Evolutionary conservation across 2,888 invertebrate genomes (phyloP).

Genomic region (Orchesellides sinensis): DNA sequence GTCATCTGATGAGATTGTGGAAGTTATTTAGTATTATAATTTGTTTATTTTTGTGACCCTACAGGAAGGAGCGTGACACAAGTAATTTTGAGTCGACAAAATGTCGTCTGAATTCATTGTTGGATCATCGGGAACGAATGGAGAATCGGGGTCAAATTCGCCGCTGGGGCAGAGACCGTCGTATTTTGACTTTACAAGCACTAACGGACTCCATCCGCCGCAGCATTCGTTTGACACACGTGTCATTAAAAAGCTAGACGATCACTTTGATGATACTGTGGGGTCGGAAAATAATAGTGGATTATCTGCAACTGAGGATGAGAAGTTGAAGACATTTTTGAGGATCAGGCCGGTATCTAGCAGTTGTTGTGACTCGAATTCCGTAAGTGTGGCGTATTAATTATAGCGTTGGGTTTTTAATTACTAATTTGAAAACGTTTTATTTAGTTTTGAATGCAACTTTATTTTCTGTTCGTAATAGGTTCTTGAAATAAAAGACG

Average conservation of each 20-base stretch:
- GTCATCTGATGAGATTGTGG: no score
- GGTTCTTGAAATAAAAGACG: slow-evolving; percentile 74
- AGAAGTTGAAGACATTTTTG: slow-evolving; percentile 52
- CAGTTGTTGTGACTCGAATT: no score
- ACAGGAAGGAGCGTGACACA: no score
- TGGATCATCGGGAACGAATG: no score
- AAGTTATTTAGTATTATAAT: no score
- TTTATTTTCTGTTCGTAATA: no score
- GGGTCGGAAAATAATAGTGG: neutral
- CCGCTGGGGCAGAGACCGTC: slow-evolving; percentile 44
- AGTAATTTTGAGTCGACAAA: no score
- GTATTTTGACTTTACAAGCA: slow-evolving; percentile 39
- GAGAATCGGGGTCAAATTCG: neutral
- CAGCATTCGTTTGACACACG: slow-evolving; percentile 41
- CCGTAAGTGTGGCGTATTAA: no score
- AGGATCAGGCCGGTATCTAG: slow-evolving; percentile 33
- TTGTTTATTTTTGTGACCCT: no score
- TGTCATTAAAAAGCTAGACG: slow-evolving; percentile 43
- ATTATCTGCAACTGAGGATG: slow-evolving; percentile 44
- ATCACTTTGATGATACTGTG: slow-evolving; percentile 11
- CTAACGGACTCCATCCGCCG: slow-evolving; percentile 31
- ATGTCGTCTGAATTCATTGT: no score
- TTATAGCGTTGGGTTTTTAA: neutral
- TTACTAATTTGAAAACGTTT: neutral
- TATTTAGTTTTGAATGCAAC: neutral